Conservation (phyloP, 2,113 vertebrate species). For the Mystacornis crossleyi region DNA sequence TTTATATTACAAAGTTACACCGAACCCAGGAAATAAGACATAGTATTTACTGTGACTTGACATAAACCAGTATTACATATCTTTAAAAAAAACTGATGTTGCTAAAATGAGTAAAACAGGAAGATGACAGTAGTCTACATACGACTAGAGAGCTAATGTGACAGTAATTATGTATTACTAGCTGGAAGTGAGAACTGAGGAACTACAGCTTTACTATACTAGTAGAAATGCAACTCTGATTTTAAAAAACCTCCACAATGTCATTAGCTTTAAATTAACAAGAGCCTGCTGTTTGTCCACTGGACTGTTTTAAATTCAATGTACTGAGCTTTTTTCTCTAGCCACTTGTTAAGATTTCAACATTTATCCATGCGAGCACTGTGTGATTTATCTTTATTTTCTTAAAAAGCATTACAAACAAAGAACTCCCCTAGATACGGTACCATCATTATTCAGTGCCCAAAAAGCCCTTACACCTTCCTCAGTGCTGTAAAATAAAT, state of each 20-base stretch:
- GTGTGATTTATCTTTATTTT: not conserved
- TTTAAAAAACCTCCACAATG: accelerated
- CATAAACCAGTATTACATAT: accelerated
- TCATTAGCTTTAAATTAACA: not conserved
- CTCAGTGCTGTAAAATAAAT: not conserved
- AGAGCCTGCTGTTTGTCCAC: not conserved
- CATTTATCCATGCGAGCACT: accelerated
- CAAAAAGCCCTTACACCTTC: not conserved
- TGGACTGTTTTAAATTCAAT: not conserved
- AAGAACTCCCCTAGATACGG: not conserved
- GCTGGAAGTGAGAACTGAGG: not conserved
- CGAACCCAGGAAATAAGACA: not conserved
- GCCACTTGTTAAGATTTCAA: not conserved
- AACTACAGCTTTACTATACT: not conserved
- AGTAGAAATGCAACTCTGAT: not conserved
- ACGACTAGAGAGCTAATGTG: not conserved
- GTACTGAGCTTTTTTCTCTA: not conserved
- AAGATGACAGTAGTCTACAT: not conserved
- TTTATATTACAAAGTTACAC: not conserved
- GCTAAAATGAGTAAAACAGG: not conserved
- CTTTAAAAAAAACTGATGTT: not conserved
- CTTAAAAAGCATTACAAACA: not conserved
- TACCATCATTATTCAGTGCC: not conserved
- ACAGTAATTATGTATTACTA: not conserved
- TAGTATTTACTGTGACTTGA: not conserved